Conservation (phyloP, 2,113 vertebrate species). For the Opisthocomus hoazin region DNA sequence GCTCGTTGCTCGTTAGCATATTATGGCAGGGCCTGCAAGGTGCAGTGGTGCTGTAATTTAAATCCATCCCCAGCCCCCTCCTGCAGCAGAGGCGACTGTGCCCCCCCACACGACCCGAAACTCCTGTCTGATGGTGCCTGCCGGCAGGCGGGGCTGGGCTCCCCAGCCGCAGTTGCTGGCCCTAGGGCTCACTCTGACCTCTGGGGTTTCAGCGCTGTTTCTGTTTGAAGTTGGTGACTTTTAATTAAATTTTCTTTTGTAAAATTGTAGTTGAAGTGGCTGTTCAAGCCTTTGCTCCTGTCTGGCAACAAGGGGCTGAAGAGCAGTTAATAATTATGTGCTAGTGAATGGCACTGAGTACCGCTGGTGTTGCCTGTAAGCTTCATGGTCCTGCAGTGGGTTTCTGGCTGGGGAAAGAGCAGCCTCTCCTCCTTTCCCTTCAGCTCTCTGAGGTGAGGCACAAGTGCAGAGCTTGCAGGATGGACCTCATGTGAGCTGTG, state of each 20-base stretch:
- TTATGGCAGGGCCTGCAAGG: background rate
- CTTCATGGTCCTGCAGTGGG: background rate
- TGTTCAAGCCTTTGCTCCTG: background rate
- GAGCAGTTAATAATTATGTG: background rate
- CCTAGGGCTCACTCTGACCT: fast-evolving
- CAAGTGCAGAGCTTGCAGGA: background rate
- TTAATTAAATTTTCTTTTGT: background rate
- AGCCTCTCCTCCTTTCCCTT: background rate
- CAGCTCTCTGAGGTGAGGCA: background rate
- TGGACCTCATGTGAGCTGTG: fast-evolving
- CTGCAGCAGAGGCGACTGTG: background rate
- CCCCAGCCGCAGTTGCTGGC: fast-evolving
- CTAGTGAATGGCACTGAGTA: background rate
- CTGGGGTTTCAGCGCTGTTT: background rate
- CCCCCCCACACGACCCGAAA: fast-evolving
- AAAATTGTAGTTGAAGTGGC: background rate
- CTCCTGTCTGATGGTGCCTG: background rate
- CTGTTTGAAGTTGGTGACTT: background rate
- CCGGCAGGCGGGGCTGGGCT: background rate
- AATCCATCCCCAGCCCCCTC: background rate
- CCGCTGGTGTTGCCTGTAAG: background rate
- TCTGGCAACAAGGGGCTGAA: background rate
- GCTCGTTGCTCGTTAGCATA: fast-evolving
- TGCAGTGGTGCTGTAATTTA: background rate
- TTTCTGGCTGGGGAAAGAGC: background rate